Percentiles rank a stretch among this genome's conserved stretches.
phyloP scores from a whole-genome alignment of 2,888 invertebrate species.

The Dorcus hopei region DNA sequence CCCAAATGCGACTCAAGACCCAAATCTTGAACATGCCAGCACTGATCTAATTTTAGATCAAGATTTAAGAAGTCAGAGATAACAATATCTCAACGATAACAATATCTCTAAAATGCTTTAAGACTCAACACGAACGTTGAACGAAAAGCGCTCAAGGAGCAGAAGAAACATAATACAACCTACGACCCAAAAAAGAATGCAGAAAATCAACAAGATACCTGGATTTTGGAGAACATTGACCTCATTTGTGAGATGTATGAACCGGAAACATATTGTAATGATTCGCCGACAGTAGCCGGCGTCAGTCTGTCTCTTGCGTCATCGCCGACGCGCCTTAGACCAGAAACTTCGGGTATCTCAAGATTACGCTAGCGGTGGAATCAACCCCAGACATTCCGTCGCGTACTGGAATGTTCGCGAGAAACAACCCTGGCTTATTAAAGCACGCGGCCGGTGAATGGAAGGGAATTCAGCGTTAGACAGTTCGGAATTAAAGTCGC shows the following conservation, averaged over 20 bases:
- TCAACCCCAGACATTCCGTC: too few relatives aligned
- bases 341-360: too few relatives aligned
- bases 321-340: too few relatives aligned
- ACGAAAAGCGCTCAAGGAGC: background rate
- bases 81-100: constrained; percentile 22
- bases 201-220: background rate
- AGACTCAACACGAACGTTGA: background rate
- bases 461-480: too few relatives aligned
- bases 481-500: too few relatives aligned
- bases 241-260: background rate
- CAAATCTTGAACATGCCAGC: background rate
- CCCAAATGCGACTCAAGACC: background rate
- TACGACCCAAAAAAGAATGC: background rate
- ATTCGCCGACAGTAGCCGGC: too few relatives aligned
- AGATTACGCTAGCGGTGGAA: too few relatives aligned
- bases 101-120: constrained; percentile 29
- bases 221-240: background rate
- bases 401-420: too few relatives aligned
- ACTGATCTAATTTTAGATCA: background rate
- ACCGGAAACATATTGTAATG: constrained; percentile 4
- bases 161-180: background rate
- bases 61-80: too few relatives aligned
- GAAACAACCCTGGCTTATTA: too few relatives aligned
- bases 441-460: too few relatives aligned
- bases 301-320: too few relatives aligned